Evolutionary conservation across 1,140 invertebrate species (phyloP).

Genomic region (Glossosoma conforme): DNA sequence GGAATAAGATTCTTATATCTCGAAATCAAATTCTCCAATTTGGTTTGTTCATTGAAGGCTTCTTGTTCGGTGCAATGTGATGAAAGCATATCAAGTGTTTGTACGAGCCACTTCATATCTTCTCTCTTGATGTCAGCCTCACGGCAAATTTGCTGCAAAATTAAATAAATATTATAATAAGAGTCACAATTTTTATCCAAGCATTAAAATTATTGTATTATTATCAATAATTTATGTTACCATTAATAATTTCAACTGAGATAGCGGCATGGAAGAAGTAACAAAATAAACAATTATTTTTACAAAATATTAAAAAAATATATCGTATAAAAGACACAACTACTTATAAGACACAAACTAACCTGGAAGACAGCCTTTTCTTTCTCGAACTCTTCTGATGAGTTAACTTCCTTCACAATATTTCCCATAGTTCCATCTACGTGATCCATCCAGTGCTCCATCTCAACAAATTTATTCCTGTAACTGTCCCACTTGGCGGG

Average conservation of each 20-base stretch:
- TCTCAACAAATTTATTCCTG: conserved; percentile 73
- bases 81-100: conserved; percentile 80
- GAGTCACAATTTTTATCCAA: not conserved
- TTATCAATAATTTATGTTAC: not conserved
- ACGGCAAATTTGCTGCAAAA: conserved; percentile 71
- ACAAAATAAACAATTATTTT: conserved; percentile 2
- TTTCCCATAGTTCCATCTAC: conserved; percentile 78
- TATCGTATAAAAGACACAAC: conserved; percentile 8
- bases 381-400: conserved; percentile 82
- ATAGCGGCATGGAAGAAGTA: not conserved
- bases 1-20: conserved; percentile 89
- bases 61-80: conserved; percentile 77
- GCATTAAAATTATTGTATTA: not conserved
- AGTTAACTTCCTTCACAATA: conserved; percentile 77
- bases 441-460: conserved; percentile 86
- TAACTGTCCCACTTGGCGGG: conserved; percentile 88
- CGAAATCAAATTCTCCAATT: conserved; percentile 75
- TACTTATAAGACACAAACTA: conserved; percentile 3
- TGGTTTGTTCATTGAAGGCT: conserved; percentile 69
- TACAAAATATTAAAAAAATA: not conserved
- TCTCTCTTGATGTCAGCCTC: conserved; percentile 86
- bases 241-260: not conserved
- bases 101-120: conserved; percentile 92
- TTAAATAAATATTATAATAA: conserved; percentile 23
- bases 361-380: conserved; percentile 88